Evolutionary conservation across 2,113 vertebrate species (phyloP).

Genomic region (Glaucomys volans): DNA sequence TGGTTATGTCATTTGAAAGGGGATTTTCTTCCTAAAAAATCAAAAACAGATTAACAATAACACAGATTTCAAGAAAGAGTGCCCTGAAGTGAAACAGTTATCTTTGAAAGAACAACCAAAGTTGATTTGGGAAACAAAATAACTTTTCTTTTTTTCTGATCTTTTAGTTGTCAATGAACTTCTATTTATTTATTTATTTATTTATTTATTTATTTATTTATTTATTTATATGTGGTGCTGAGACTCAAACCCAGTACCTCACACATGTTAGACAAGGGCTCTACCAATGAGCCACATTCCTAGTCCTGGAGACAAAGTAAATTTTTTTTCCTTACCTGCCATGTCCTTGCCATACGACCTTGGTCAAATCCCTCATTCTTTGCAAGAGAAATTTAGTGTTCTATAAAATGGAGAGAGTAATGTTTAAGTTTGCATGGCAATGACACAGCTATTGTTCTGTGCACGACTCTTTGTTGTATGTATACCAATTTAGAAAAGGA

Average conservation of each 20-base stretch:
- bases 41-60: not conserved
- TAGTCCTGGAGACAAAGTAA: not conserved
- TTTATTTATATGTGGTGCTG: too few species aligned
- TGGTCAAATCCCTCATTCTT: not conserved
- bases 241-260: too few species aligned
- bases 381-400: accelerated
- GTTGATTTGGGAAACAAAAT: not conserved
- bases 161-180: too few species aligned
- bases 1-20: not conserved
- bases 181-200: too few species aligned
- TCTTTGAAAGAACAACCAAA: not conserved
- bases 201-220: too few species aligned
- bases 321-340: not conserved
- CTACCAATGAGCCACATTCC: too few species aligned
- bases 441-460: not conserved
- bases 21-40: not conserved
- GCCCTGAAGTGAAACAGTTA: not conserved
- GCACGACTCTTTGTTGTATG: not conserved
- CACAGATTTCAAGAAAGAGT: not conserved
- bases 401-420: not conserved
- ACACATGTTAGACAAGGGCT: too few species aligned
- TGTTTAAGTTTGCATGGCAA: not conserved
- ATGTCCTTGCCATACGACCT: not conserved
- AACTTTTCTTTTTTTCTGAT: not conserved
- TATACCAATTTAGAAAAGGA: not conserved